These are phyloP conservation scores for Podarcis lilfordi DNA, from an alignment of 2,797 vertebrate species.

Conservation along the genomic window DNA sequence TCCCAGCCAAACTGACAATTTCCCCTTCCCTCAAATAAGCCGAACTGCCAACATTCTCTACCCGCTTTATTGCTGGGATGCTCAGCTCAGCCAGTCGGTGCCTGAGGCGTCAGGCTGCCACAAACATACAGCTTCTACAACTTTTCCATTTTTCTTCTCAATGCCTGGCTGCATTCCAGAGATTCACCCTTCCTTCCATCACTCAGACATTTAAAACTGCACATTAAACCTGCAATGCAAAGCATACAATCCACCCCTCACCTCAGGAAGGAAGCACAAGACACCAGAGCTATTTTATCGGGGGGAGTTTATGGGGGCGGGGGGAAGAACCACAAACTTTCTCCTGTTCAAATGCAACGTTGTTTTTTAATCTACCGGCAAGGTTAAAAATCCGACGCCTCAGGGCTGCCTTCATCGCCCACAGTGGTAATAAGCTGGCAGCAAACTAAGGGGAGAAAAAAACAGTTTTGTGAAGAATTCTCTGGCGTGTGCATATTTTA, in stretches of 20 bases:
- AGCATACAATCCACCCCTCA: neutral
- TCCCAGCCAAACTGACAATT: neutral
- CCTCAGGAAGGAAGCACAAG: neutral
- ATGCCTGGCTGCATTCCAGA: too few species aligned
- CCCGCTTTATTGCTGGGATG: neutral
- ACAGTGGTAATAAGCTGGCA: accelerated
- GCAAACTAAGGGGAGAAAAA: accelerated
- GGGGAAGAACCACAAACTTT: neutral
- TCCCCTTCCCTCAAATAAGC: neutral
- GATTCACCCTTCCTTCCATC: neutral
- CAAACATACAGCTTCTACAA: neutral
- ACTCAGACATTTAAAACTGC: neutral
- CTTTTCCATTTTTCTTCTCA: too few species aligned
- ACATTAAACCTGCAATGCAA: neutral
- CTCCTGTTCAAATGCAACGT: neutral
- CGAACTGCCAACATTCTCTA: neutral
- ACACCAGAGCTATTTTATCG: neutral
- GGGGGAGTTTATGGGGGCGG: too few species aligned
- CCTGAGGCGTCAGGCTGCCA: too few species aligned
- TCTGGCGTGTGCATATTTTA: neutral
- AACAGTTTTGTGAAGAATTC: neutral
- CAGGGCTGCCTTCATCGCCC: constrained; percentile 19
- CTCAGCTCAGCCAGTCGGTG: neutral
- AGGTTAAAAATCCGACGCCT: constrained; percentile 20
- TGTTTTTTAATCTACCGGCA: neutral